A percentile compares a stretch with the other conserved stretches of the same genome.
phyloP scores from a whole-genome alignment of 1,140 invertebrate genomes.

The Anastrepha obliqua region DNA sequence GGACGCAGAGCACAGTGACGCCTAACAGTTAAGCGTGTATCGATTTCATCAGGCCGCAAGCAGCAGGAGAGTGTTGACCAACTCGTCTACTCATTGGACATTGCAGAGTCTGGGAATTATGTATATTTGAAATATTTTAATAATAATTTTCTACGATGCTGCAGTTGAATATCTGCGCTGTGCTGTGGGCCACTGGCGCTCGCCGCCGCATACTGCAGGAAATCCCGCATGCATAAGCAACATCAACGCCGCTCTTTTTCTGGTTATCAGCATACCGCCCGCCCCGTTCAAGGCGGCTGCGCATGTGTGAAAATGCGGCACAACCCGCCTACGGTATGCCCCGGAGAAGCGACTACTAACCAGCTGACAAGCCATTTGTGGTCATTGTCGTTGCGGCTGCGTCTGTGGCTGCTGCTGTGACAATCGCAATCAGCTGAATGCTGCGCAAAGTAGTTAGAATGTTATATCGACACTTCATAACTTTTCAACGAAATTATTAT shows the following conservation, averaged over 20 bases:
- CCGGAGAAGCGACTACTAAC: neutral
- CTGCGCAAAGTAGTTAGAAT: conserved; percentile 30
- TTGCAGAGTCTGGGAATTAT: neutral
- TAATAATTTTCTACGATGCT: conserved; percentile 1
- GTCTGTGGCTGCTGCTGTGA: neutral
- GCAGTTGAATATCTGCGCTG: neutral
- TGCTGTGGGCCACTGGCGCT: neutral
- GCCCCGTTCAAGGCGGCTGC: neutral
- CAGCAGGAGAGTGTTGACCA: conserved; percentile 28
- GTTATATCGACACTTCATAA: conserved; percentile 48
- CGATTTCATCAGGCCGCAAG: conserved; percentile 2
- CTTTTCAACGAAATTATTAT: conserved; percentile 45
- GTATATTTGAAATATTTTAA: conserved; percentile 35
- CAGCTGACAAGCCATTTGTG: conserved; percentile 8
- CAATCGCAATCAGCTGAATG: conserved; percentile 29
- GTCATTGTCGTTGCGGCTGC: neutral
- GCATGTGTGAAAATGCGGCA: neutral
- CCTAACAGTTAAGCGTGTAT: neutral
- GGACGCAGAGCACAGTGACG: neutral
- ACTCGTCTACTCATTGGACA: neutral
- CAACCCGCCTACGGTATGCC: neutral
- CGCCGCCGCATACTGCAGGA: conserved; percentile 9
- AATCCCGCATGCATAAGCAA: neutral
- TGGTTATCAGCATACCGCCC: conserved; percentile 10
- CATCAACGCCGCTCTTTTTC: neutral